Conservation (phyloP, 1,140 invertebrate genomes). For the Apis florea region DNA sequence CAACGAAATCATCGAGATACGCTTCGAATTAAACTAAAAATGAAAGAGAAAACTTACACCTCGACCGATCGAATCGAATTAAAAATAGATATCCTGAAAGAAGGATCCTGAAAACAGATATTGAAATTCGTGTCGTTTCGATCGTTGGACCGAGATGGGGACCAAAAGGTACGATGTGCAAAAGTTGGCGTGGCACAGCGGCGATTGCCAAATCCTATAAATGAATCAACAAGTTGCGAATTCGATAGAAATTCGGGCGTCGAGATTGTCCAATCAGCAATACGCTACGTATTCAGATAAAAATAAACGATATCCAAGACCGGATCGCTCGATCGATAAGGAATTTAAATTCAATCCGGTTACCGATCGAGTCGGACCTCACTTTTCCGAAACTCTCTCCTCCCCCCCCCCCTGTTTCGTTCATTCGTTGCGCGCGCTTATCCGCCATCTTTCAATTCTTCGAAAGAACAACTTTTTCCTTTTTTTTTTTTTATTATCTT, state of each 20-base stretch:
- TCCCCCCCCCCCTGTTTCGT: no score
- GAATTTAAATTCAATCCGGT: conserved; percentile 28
- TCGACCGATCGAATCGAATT: no score
- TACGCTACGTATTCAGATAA: conserved; percentile 27
- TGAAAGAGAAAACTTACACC: neutral
- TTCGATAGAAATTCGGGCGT: conserved; percentile 43
- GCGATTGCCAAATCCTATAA: conserved; percentile 50
- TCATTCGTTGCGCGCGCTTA: no score
- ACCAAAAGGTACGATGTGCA: conserved; percentile 40
- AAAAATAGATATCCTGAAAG: neutral
- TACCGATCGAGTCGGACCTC: neutral
- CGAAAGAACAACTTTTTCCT: no score
- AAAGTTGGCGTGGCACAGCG: conserved; percentile 21
- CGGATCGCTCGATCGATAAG: conserved; percentile 24
- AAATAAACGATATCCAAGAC: conserved; percentile 28
- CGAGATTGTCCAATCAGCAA: conserved; percentile 49
- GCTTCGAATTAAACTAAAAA: no score
- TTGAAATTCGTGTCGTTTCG: conserved; percentile 15
- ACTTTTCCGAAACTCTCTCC: neutral
- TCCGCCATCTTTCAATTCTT: no score
- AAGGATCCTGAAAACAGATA: neutral
- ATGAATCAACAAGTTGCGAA: conserved; percentile 51
- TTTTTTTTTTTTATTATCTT: no score
- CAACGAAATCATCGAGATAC: no score
- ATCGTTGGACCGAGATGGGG: neutral